Percentiles rank a stretch among this genome's conserved stretches.
Conservation (phyloP, 2,888 invertebrate species). For the Xanthorhoe spadicearia region DNA sequence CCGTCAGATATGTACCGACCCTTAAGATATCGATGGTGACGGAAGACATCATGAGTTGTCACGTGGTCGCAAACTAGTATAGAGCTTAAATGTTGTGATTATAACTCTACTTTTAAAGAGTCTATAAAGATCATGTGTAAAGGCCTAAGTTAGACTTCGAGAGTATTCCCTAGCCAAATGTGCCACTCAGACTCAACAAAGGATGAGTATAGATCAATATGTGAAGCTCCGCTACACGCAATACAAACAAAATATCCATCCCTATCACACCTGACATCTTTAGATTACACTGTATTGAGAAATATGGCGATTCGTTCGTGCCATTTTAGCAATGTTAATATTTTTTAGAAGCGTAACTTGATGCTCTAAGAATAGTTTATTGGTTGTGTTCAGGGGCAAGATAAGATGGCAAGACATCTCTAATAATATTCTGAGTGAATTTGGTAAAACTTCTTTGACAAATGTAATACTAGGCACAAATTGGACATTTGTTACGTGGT, state of each 20-base stretch:
- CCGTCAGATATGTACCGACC: no score
- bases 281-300: conserved; percentile 61
- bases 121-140: no score
- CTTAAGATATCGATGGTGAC: no score
- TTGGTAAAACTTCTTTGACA: no score
- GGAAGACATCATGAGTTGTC: no score
- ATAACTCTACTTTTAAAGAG: no score
- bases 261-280: conserved; percentile 43
- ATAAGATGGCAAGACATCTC: no score
- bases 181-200: conserved; percentile 5
- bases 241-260: conserved; percentile 48
- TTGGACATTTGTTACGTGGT: no score
- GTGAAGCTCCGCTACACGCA: conserved; percentile 19
- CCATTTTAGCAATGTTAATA: conserved; percentile 54
- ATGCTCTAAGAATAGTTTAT: neutral
- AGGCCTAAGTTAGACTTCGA: neutral
- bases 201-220: conserved; percentile 12
- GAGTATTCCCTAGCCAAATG: neutral
- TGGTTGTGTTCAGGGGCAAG: neutral
- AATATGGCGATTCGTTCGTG: conserved; percentile 64
- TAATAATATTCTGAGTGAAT: no score
- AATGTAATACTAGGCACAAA: no score
- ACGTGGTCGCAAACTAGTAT: no score
- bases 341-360: conserved; percentile 18
- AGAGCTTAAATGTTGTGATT: no score